Evolutionary conservation across 2,888 invertebrate genomes (phyloP).

Genomic region (Amblyjoppa proteus): DNA sequence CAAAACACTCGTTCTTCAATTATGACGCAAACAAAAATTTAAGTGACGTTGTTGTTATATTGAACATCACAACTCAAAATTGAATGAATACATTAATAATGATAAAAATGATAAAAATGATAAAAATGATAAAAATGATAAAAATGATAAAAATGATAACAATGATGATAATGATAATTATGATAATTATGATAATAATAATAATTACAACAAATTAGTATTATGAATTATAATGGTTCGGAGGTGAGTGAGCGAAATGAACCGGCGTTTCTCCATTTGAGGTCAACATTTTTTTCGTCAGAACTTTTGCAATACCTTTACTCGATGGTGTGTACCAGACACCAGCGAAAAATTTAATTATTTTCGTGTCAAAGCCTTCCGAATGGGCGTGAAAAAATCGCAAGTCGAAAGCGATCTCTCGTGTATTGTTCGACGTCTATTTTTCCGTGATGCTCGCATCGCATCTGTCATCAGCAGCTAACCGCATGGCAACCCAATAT

Average conservation of each 20-base stretch:
- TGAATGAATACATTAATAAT: not conserved
- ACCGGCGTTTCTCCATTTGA: no score
- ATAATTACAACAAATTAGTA: no score
- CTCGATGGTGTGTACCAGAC: not conserved
- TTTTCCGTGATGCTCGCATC: not conserved
- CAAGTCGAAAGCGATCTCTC: not conserved
- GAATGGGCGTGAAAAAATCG: not conserved
- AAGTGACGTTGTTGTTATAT: not conserved
- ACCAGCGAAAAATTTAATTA: not conserved
- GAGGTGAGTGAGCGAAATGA: no score
- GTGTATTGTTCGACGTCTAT: not conserved
- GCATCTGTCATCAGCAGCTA: not conserved
- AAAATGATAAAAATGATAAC: no score
- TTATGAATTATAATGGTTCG: no score
- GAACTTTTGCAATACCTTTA: not conserved
- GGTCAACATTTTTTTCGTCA: not conserved
- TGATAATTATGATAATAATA: no score
- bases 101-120: no score
- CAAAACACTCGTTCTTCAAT: not conserved
- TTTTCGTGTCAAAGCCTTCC: not conserved
- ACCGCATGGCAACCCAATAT: conserved; percentile 6
- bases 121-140: no score
- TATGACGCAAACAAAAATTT: not conserved
- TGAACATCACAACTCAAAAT: not conserved
- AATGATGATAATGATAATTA: no score